phyloP scores from a whole-genome alignment of 2,888 invertebrate genomes.

The Corbicula japonica region DNA sequence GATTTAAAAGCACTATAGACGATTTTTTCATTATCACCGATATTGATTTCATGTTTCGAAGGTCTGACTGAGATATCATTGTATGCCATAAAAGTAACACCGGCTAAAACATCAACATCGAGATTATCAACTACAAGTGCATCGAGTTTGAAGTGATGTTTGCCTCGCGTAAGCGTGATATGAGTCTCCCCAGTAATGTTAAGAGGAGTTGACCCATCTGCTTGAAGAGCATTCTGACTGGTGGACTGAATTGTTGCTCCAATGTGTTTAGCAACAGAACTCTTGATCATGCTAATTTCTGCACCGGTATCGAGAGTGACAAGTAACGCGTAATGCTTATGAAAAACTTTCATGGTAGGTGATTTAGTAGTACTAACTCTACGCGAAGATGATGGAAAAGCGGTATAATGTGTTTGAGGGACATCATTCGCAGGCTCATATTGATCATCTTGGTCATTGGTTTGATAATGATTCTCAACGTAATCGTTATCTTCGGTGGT shows the following conservation, averaged over 20 bases:
- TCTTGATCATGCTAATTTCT: conserved; percentile 50
- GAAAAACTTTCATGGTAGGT: conserved; percentile 20
- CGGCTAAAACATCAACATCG: conserved; percentile 10
- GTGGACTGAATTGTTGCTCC: conserved; percentile 30
- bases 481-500: not conserved
- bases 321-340: conserved; percentile 25
- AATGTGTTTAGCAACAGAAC: conserved; percentile 38
- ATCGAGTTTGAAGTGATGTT: conserved; percentile 4
- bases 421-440: not conserved
- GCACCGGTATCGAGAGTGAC: conserved; percentile 41
- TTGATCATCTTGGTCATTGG: not conserved
- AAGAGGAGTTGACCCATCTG: conserved; percentile 27
- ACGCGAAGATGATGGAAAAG: not conserved
- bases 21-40: not conserved
- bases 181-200: conserved; percentile 24
- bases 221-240: conserved; percentile 30
- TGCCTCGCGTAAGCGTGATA: not conserved
- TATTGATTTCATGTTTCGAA: conserved; percentile 4
- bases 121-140: conserved; percentile 20
- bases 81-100: conserved; percentile 20
- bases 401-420: not conserved
- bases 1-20: not conserved
- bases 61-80: conserved; percentile 6
- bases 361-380: conserved; percentile 37
- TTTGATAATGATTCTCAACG: not conserved